These are phyloP conservation scores for Doryteuthis pealeii DNA, from an alignment of 1,140 invertebrate genomes.

Conservation along the genomic window DNA sequence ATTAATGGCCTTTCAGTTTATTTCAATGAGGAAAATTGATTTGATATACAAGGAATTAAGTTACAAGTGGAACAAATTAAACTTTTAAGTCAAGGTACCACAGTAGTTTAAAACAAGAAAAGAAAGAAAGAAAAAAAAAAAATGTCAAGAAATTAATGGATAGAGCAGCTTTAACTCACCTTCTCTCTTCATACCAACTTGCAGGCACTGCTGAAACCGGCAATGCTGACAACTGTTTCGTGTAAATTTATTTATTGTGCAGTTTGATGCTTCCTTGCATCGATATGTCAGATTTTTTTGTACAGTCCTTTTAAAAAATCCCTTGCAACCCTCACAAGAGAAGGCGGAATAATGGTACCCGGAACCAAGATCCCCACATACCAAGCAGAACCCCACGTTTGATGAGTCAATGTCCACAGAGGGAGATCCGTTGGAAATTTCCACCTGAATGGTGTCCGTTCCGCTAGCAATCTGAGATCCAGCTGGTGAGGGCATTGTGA, in stretches of 20 bases:
- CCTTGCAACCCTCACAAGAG: conserved; percentile 88
- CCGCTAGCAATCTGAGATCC: neutral
- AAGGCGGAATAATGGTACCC: conserved; percentile 98
- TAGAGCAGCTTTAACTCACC: conserved; percentile 72
- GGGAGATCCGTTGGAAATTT: neutral
- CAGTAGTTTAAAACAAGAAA: too few species aligned
- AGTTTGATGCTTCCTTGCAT: conserved; percentile 92
- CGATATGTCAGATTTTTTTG: conserved; percentile 96
- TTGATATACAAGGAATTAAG: too few species aligned
- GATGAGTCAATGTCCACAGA: neutral
- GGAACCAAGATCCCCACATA: conserved; percentile 72
- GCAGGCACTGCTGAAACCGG: conserved; percentile 97
- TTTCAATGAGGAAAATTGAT: too few species aligned
- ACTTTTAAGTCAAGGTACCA: too few species aligned
- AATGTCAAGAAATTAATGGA: too few species aligned
- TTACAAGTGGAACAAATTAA: too few species aligned
- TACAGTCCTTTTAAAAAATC: conserved; percentile 96
- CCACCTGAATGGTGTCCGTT: neutral
- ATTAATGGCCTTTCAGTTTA: too few species aligned
- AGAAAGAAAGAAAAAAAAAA: too few species aligned
- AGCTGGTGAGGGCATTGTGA: neutral
- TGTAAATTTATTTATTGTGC: conserved; percentile 87
- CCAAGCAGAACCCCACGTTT: conserved; percentile 73
- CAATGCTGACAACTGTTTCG: conserved; percentile 87
- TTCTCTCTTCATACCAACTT: conserved; percentile 99